Base-by-base conservation (phyloP, 2,888 invertebrate species). In the Cybosia mesomella region DNA sequence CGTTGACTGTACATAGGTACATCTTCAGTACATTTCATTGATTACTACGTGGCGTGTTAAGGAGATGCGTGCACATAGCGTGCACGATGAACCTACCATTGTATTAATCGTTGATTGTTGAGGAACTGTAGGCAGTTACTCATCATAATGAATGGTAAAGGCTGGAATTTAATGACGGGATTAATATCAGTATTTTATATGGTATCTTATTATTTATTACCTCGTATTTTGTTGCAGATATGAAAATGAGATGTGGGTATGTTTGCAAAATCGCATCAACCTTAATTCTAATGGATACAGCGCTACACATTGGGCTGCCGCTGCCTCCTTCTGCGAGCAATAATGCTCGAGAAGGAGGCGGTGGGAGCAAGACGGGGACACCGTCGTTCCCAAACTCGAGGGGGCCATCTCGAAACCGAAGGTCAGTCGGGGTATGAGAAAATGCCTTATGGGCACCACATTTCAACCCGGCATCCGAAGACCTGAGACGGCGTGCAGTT, bases 11-110 rank as follows among this genome's bases (percentile, higher is more conserved):
- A 49, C n/a, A 49, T n/a, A 0, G 9, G 49, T 49, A 49, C n/a
- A 49, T 49, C 8, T n/a, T 49, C 69, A 75, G 72, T 67, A 68
- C 72, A 65, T 80, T 77, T 82, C 87, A 87, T 89, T 87, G 87
- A 87, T 49, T 87, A 80, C 71, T 77, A 74, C 74, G 73, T 74
- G 74, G 69, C 66, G 72, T 76, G 73, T 76, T 76, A 72, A 54
- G 64, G 58, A 74, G 71, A 72, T 74, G 76, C 73, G 79, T 76
- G 76, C 54, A 49, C 54, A 49, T 54, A 67, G 81, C 72, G 71
- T 75, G 60, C 57, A 66, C 66, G 32, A 49, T 61, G 70, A 75
- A 74, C 66, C 71, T 70, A 74, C 64, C 73, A 77, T 81, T 81
- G 84, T 79, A 13, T 18, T 58, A 49, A 49, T 49, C 49, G 76